A percentile compares a stretch with the other conserved stretches of the same genome.
phyloP scores from a whole-genome alignment of 2,888 invertebrate species.

The Cryptocheilus praepositus region DNA sequence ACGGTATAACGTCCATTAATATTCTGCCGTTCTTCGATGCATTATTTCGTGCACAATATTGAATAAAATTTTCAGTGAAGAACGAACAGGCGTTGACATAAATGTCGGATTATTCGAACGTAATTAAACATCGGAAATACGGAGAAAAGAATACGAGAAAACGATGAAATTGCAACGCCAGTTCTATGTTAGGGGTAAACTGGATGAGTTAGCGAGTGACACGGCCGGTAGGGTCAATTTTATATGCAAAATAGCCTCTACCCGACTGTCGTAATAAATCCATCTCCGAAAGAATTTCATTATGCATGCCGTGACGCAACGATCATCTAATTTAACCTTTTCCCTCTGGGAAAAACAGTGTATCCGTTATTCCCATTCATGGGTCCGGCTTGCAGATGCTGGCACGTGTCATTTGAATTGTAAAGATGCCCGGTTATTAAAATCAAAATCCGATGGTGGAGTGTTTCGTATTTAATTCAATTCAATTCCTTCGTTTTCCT shows the following conservation, averaged over 20 bases:
- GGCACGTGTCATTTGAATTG: conserved; percentile 64
- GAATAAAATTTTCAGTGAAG: too few species aligned
- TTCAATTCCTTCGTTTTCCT: too few species aligned
- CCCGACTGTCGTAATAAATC: conserved; percentile 54
- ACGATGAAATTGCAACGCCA: neutral
- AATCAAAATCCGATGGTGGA: conserved; percentile 29
- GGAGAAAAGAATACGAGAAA: neutral
- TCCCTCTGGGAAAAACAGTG: conserved; percentile 28
- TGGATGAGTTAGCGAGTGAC: neutral
- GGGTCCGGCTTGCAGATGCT: conserved; percentile 60
- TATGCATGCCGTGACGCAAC: conserved; percentile 49
- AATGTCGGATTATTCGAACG: too few species aligned
- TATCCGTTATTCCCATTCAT: conserved; percentile 55
- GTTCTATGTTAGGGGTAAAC: neutral
- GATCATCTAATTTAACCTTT: conserved; percentile 50
- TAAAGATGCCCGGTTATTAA: conserved; percentile 65
- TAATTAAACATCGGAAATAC: too few species aligned
- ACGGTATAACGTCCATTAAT: too few species aligned
- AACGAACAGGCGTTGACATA: too few species aligned
- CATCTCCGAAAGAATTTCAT: conserved; percentile 47
- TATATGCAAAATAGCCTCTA: conserved; percentile 42
- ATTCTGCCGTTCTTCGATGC: too few species aligned
- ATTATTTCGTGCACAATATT: too few species aligned
- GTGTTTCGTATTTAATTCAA: too few species aligned
- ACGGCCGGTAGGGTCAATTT: conserved; percentile 40